A percentile compares a stretch with the other conserved stretches of the same genome.
Evolutionary conservation across 2,797 vertebrate species (phyloP).

Genomic region (Myioborus miniatus): DNA sequence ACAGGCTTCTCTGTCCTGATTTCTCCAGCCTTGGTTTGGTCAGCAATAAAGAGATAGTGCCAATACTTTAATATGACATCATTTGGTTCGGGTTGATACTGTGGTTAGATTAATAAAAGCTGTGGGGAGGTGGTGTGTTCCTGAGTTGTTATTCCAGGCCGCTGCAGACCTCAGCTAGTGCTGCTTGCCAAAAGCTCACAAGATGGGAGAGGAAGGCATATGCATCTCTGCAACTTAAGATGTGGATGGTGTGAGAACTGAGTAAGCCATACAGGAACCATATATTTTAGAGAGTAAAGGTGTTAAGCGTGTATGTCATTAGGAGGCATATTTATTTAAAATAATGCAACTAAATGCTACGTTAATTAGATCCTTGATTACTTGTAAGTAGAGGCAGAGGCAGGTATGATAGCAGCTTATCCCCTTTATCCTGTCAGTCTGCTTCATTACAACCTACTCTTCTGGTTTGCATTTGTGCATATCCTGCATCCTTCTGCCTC

Average conservation of each 20-base stretch:
- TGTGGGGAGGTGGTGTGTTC: background rate
- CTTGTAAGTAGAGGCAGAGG: background rate
- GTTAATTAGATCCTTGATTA: background rate
- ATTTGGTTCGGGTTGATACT: background rate
- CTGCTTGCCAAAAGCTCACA: background rate
- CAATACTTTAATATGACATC: background rate
- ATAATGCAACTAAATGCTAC: background rate
- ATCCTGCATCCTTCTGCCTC: background rate
- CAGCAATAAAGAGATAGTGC: background rate
- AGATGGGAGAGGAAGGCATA: background rate
- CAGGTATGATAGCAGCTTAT: background rate
- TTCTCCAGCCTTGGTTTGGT: background rate
- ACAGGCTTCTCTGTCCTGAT: background rate
- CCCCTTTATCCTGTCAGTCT: background rate
- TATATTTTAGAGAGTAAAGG: background rate
- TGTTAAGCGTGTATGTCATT: background rate
- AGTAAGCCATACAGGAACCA: background rate
- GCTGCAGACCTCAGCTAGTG: background rate
- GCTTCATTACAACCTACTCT: background rate
- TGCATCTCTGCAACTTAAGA: background rate
- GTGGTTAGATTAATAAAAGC: slow-evolving; percentile 1
- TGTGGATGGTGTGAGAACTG: background rate
- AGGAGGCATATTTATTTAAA: slow-evolving; percentile 1
- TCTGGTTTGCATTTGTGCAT: background rate
- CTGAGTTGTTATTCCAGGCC: background rate